Base-by-base conservation (phyloP, 1,140 invertebrate species). In the Euura saliciscinereae region DNA sequence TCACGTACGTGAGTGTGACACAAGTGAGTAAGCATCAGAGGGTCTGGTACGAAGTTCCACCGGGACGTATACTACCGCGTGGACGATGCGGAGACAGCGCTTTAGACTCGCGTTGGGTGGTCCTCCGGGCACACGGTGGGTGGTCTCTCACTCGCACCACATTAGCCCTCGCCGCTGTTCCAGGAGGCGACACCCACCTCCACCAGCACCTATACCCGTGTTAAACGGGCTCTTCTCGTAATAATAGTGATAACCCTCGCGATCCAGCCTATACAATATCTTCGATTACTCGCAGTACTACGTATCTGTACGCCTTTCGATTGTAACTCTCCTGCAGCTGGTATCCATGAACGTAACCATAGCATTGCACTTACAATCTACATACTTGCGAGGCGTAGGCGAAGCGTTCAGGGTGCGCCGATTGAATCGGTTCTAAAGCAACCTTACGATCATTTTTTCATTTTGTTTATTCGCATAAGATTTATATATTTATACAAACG, bases 81-180 rank as follows among this genome's bases (percentile, higher is more conserved):
- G 51, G 13, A 59, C 51, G 51, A 59, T 59, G 8, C 51, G 51
- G 51, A 59, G 45, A 59, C 44, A 28, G 69, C 44, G 51, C 66
- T 44, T 68, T 75, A 69, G 66, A 72, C 71, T 76, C 73, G 73
- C 70, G 70, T 74, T 77, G 75, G 73, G 75, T 77, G 75, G 75
- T 77, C 75, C 28, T 1, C 65, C 64, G 69, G 64, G 28, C 73
- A 80, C 82, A 75, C 73, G 74, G 76, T 79, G 80, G 80, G 82
- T 79, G 80, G 81, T 79, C 80, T 69, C 75, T 83, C 77, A 84
- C 84, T 81, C 85, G 84, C 82, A 85, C 83, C 82, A 81, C 51
- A 59, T 59, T 59, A 59, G 51, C 51, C 51, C 51, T 59, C 3
- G 5, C 51, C 51, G 51, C 51, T 8, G 51, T 59, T 59, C 51